A percentile compares a stretch with the other conserved stretches of the same genome.
Evolutionary conservation across 2,113 vertebrate species (phyloP).

Genomic region (Strix uralensis): DNA sequence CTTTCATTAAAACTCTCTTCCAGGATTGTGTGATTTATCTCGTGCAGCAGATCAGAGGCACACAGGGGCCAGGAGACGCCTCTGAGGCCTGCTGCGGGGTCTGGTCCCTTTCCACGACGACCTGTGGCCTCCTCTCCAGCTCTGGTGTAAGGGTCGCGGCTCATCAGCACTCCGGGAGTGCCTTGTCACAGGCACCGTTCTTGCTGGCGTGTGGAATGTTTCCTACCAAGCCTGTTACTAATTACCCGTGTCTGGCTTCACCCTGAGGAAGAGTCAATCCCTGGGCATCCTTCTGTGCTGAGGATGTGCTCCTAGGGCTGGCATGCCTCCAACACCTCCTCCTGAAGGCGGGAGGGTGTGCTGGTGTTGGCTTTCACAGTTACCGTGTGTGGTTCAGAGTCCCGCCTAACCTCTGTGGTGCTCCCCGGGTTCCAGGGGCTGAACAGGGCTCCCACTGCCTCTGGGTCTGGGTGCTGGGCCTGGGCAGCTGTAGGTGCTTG

Average conservation of each 20-base stretch:
- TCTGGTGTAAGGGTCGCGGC: neutral
- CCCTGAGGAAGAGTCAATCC: neutral
- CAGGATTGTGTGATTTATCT: slow-evolving; percentile 84
- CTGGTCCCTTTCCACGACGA: neutral
- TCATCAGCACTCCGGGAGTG: neutral
- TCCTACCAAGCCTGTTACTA: neutral
- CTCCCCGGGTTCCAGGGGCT: neutral
- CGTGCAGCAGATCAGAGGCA: slow-evolving; percentile 71
- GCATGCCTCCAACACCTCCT: neutral
- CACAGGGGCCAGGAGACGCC: neutral
- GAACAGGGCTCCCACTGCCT: accelerated
- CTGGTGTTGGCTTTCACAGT: neutral
- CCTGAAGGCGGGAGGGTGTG: neutral
- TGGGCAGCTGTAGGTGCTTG: neutral
- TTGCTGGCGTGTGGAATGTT: neutral
- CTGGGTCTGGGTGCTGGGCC: neutral
- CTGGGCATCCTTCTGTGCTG: neutral
- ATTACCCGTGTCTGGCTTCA: neutral
- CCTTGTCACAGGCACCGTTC: neutral
- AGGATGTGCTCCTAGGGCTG: neutral
- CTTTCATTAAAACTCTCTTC: slow-evolving; percentile 86
- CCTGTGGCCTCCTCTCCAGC: neutral
- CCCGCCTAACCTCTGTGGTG: accelerated
- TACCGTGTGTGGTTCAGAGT: accelerated
- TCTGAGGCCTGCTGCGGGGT: neutral